Evolutionary conservation across 2,888 invertebrate species (phyloP), one percentile per base, ranked within the genome.

Genomic region (Rambutsinella grinnellia): DNA sequence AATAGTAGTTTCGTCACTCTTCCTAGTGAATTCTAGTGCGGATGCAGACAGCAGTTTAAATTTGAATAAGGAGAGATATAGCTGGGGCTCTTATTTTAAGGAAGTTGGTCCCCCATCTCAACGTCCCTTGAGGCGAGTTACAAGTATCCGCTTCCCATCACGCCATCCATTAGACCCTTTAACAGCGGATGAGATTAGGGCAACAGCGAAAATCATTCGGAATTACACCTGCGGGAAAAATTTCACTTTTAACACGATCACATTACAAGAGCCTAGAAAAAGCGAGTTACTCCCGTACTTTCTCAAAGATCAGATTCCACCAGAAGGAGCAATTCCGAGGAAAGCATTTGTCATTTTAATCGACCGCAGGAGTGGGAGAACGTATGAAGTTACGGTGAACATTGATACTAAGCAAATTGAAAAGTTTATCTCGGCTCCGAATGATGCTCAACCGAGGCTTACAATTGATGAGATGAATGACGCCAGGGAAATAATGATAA

Each of bases 221-320:
- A 8, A 0, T 21, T 13, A 0, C 57, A 57, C 1, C 6, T 0
- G 2, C 19, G 58, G 8, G 36, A 51, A 6, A 2, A 36, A 15
- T 6, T 23, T 5, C 65, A 57, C 58, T 19, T 72, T 72, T n/a
- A 65, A 44, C 53, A 62, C 21, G 57, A 65, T 72, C 0, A 58
- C 63, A 15, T 27, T 72, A 8, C 47, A 72, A 28, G 76, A 76
- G 27, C 76, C 76, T 0, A 61, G 60, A n/a, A 76, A 76, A 19
- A n/a, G 24, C n/a, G 23, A 61, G 3, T 66, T 76, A 2, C 51
- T 76, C 0, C 66, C 76, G 3, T 76, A 54, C 19, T 76, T 56
- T 23, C 19, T 70, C 24, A 28, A 19, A 5, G 61, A 36, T n/a
- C 28, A 0, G 15, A 21, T 17, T 13, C 63, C 76, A 1, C 61